A percentile compares a stretch with the other conserved stretches of the same genome.
These are phyloP conservation scores for Microplitis mediator DNA, from an alignment of 1,140 invertebrate species.

Conservation along the genomic window DNA sequence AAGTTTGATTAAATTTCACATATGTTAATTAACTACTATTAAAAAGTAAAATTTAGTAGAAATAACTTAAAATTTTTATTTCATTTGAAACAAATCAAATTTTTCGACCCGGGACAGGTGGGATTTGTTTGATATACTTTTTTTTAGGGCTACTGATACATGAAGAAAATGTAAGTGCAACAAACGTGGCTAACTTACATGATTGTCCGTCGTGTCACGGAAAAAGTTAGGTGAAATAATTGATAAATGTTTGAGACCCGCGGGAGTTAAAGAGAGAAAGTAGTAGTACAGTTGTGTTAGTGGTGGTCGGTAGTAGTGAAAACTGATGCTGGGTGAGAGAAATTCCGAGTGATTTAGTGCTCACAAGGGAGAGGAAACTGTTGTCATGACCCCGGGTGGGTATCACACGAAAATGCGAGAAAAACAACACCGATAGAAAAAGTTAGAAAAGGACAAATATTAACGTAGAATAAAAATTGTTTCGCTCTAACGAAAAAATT, in stretches of 20 bases:
- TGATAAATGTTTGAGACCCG: slow-evolving; percentile 50
- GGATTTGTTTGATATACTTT: too few relatives aligned
- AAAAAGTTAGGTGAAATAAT: slow-evolving; percentile 54
- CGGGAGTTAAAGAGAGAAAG: slow-evolving; percentile 23
- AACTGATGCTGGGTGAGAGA: slow-evolving; percentile 8
- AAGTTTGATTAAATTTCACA: too few relatives aligned
- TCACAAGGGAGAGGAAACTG: slow-evolving; percentile 47
- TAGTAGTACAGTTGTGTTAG: too few relatives aligned
- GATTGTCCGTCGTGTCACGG: slow-evolving; percentile 47
- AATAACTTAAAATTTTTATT: too few relatives aligned
- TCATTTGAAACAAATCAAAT: too few relatives aligned
- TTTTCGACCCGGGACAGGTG: too few relatives aligned
- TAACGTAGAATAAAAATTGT: slow-evolving; percentile 40
- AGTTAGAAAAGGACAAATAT: slow-evolving; percentile 24
- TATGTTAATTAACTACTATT: too few relatives aligned
- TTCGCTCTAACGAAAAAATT: slow-evolving; percentile 42
- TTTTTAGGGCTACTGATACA: too few relatives aligned
- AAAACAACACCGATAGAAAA: slow-evolving; percentile 31
- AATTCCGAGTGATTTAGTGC: slow-evolving; percentile 48
- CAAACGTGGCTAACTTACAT: slow-evolving; percentile 47
- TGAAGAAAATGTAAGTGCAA: slow-evolving; percentile 24
- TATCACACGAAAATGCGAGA: slow-evolving; percentile 27
- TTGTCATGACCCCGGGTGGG: slow-evolving; percentile 45
- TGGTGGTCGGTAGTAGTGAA: not conserved
- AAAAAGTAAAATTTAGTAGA: too few relatives aligned